A percentile compares a stretch with the other conserved stretches of the same genome.
phyloP scores from a whole-genome alignment of 1,140 invertebrate species.

The Doryteuthis pealeii region DNA sequence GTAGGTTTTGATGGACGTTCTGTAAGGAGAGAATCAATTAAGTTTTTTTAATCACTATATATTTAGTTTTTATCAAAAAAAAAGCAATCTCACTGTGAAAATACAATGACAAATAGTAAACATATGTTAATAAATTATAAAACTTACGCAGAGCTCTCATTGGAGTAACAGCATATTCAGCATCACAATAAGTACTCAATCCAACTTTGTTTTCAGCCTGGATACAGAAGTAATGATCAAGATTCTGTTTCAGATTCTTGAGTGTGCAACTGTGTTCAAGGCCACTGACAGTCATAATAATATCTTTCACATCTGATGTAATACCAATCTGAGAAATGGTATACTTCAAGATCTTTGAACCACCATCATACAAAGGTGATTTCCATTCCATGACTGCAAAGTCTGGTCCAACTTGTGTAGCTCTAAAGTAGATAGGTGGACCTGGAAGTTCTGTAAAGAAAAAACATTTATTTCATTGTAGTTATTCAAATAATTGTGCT shows the following conservation, averaged over 20 bases:
- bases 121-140: neutral
- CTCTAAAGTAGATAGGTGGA: slow-evolving; percentile 86
- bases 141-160: slow-evolving; percentile 67
- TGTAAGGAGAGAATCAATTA: neutral
- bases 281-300: slow-evolving; percentile 55
- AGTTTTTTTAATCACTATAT: too few relatives aligned
- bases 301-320: slow-evolving; percentile 42
- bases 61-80: too few relatives aligned
- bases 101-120: neutral
- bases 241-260: slow-evolving; percentile 81
- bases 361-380: slow-evolving; percentile 87
- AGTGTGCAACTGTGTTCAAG: slow-evolving; percentile 71
- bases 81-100: too few relatives aligned
- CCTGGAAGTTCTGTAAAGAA: slow-evolving; percentile 65
- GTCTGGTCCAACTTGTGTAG: slow-evolving; percentile 89
- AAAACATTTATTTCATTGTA: too few relatives aligned
- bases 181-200: slow-evolving; percentile 80
- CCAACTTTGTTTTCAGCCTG: slow-evolving; percentile 93
- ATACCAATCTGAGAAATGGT: slow-evolving; percentile 4
- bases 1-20: neutral
- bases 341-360: slow-evolving; percentile 73
- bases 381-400: slow-evolving; percentile 93
- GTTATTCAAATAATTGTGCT: too few relatives aligned
- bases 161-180: slow-evolving; percentile 37
- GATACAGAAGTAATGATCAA: slow-evolving; percentile 96